phyloP scores from a whole-genome alignment of 2,888 invertebrate species.

The Xanthorhoe designata region DNA sequence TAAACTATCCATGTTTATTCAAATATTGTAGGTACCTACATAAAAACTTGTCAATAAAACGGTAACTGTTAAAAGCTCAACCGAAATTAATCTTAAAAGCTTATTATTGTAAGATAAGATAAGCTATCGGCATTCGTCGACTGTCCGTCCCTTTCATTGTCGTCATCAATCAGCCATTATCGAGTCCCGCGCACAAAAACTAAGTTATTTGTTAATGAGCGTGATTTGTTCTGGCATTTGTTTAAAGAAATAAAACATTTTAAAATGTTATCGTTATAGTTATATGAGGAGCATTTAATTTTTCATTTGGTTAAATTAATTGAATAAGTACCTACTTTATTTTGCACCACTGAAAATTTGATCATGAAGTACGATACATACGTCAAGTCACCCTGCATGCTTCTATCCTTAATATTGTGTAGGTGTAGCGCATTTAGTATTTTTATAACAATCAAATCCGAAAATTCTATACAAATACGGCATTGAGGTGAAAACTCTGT shows the following conservation, averaged over 20 bases:
- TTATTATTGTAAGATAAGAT: constrained; percentile 35
- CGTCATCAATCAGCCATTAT: constrained; percentile 44
- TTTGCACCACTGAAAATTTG: background rate
- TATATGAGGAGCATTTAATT: too few species aligned
- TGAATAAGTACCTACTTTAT: too few species aligned
- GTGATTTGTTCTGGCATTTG: constrained; percentile 15
- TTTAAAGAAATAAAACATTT: too few species aligned
- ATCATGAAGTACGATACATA: too few species aligned
- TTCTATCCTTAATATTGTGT: too few species aligned
- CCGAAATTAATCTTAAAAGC: constrained; percentile 28
- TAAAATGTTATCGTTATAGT: constrained; percentile 5
- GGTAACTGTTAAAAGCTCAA: constrained; percentile 14
- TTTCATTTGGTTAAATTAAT: too few species aligned
- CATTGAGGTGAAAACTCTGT: background rate
- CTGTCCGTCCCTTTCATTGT: constrained; percentile 36
- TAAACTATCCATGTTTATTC: background rate
- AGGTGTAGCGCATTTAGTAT: too few species aligned
- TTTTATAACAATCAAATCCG: too few species aligned
- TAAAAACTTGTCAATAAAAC: constrained; percentile 13
- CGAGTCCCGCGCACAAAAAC: constrained; percentile 34
- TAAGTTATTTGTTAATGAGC: constrained; percentile 34
- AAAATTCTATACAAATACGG: too few species aligned
- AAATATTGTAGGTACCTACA: background rate
- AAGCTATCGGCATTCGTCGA: constrained; percentile 30
- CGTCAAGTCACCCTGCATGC: too few species aligned